Percentiles rank a stretch among this genome's conserved stretches.
Conservation (phyloP, 2,888 invertebrate species). For the Serrognathus titanus region DNA sequence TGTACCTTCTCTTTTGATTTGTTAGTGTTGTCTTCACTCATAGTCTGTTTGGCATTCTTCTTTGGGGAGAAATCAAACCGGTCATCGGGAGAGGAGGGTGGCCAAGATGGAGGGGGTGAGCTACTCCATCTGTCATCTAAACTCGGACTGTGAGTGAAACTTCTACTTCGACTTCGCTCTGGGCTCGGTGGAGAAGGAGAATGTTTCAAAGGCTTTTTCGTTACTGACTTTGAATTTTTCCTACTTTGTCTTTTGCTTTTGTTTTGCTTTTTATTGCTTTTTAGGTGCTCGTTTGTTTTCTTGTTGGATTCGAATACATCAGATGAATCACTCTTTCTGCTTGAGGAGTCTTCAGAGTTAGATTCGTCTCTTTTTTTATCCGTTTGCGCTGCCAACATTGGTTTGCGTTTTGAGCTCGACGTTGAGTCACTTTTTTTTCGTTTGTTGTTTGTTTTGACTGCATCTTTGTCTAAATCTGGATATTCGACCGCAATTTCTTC, state of each 20-base stretch:
- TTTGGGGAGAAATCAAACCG: slow-evolving; percentile 31
- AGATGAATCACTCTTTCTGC: slow-evolving; percentile 20
- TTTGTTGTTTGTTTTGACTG: slow-evolving; percentile 44
- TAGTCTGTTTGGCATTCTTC: slow-evolving; percentile 23
- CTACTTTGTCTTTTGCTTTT: slow-evolving; percentile 23
- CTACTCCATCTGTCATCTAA: slow-evolving; percentile 38
- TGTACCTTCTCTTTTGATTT: slow-evolving; percentile 33
- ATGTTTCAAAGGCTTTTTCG: slow-evolving; percentile 25
- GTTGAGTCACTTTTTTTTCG: slow-evolving; percentile 13
- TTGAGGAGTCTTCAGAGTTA: slow-evolving; percentile 32
- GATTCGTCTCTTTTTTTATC: slow-evolving; percentile 40
- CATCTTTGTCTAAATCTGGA: slow-evolving; percentile 49
- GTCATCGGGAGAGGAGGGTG: slow-evolving; percentile 42
- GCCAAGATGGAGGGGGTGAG: slow-evolving; percentile 43
- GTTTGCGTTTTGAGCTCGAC: slow-evolving; percentile 33
- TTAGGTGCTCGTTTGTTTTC: slow-evolving; percentile 34
- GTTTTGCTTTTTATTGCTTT: slow-evolving; percentile 31
- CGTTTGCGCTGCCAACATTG: slow-evolving; percentile 38
- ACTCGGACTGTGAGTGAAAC: slow-evolving; percentile 33
- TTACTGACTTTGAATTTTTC: slow-evolving; percentile 6
- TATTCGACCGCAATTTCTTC: slow-evolving; percentile 71
- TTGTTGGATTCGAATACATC: slow-evolving; percentile 27
- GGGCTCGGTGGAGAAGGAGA: slow-evolving; percentile 25
- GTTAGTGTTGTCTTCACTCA: slow-evolving; percentile 29
- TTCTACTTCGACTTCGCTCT: slow-evolving; percentile 32